Percentiles rank a stretch among this genome's conserved stretches.
phyloP scores from a whole-genome alignment of 2,113 vertebrate species.

The Phylloscopus trochiloides region DNA sequence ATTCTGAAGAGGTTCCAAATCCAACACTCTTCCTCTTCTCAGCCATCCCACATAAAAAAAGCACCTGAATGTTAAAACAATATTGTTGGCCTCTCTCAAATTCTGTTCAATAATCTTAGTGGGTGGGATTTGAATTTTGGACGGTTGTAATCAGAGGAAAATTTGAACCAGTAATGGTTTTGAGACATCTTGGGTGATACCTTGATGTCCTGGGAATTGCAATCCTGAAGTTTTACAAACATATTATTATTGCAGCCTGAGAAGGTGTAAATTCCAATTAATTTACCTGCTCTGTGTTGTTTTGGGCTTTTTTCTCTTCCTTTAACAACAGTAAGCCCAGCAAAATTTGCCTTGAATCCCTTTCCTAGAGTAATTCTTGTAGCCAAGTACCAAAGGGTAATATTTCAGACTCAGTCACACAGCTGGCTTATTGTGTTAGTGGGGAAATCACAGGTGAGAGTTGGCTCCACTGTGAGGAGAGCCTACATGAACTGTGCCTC shows the following conservation, averaged over 20 bases:
- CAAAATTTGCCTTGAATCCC: neutral
- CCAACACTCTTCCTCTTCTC: neutral
- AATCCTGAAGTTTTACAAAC: neutral
- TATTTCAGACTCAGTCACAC: neutral
- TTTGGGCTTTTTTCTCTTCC: neutral
- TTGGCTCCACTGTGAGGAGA: neutral
- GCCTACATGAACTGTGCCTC: neutral
- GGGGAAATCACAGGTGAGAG: neutral
- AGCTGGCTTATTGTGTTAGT: neutral
- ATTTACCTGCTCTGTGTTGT: neutral
- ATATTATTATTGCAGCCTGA: neutral
- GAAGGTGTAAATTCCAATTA: neutral
- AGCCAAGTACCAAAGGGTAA: neutral
- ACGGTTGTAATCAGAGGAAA: neutral
- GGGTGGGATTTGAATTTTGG: neutral
- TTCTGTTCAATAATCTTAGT: neutral
- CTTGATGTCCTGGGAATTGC: neutral
- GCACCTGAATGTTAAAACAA: neutral
- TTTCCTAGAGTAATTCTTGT: neutral
- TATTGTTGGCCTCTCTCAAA: neutral
- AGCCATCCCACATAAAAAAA: neutral
- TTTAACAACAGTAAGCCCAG: neutral
- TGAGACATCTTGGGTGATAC: neutral
- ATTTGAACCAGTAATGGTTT: neutral
- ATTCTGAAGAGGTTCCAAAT: neutral